Base-by-base conservation (phyloP, 2,113 vertebrate genomes). In the Chitala chitala region DNA sequence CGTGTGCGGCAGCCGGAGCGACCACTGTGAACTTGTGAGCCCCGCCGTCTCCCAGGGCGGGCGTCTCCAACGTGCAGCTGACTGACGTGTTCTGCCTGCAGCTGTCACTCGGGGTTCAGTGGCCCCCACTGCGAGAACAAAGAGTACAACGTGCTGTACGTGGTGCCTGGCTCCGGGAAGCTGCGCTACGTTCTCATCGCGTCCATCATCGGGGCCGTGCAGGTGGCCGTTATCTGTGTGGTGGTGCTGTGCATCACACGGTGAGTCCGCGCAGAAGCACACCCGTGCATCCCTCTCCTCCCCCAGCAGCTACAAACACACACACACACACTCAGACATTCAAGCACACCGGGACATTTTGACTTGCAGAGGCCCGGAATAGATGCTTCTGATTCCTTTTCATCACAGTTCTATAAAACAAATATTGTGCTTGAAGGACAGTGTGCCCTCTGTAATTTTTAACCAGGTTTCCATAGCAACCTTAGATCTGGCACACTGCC, bases 241-340 rank as follows among this genome's bases (percentile, higher is more conserved):
- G 96, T 99, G 87, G 95, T 99, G 85, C 95, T 99, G 81, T 99
- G 97, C 86, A 98, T 99, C 87, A 98, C 96, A 83, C 94, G 97
- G 97, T 98, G 86, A 88, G 93, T 88, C 77, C 80, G 82, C 29
- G 31, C 55, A 42, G 17, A 9, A 9, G n/a, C 9, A 10, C 61
- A 71, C 26, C 7, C 15, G 48, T 29, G 44, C 26, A 69, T 51
- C 24, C 15, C 33, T 38, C 31, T 0, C 15, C 33, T 38, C 31
- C 0, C 3, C 22, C 44, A 3, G 2, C 48, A 71, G 22, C 5
- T 20, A 36, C 50, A 70, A 24, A 53, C 29, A 22, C 8, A 20
- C 10, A 5, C 65, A 12, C 36, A 66, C 42, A 71, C 44, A 70
- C 1, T 12, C 63, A 44, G 8, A 1, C 42, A 40, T 40, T 65